Evolutionary conservation across 1,140 invertebrate species (phyloP).

Genomic region (Hydropsyche tenuis): DNA sequence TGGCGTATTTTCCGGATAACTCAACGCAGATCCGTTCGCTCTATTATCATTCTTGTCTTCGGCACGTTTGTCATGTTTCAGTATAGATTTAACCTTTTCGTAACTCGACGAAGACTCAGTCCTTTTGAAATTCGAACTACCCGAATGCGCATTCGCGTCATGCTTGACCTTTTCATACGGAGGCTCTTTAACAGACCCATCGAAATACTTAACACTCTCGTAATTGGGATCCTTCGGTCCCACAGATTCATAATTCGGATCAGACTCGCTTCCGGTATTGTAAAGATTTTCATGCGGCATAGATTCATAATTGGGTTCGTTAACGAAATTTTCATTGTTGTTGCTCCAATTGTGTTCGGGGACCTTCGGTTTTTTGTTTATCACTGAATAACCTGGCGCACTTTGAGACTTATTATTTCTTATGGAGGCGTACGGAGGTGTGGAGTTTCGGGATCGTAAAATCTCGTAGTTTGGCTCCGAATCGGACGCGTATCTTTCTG

Average conservation of each 20-base stretch:
- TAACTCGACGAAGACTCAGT: slow-evolving; percentile 60
- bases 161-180: slow-evolving; percentile 63
- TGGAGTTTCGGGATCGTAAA: slow-evolving; percentile 63
- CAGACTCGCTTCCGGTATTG: slow-evolving; percentile 72
- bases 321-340: slow-evolving; percentile 56
- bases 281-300: slow-evolving; percentile 70
- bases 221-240: slow-evolving; percentile 62
- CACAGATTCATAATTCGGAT: slow-evolving; percentile 76
- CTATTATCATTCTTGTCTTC: slow-evolving; percentile 52
- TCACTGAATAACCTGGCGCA: slow-evolving; percentile 63
- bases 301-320: slow-evolving; percentile 72
- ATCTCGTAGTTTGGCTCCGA: slow-evolving; percentile 77
- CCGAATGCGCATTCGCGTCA: slow-evolving; percentile 52
- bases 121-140: slow-evolving; percentile 52
- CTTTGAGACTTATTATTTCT: slow-evolving; percentile 55
- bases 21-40: slow-evolving; percentile 39
- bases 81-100: slow-evolving; percentile 56
- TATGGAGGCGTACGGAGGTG: slow-evolving; percentile 61
- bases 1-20: slow-evolving; percentile 53
- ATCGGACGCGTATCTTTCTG: slow-evolving; percentile 65
- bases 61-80: slow-evolving; percentile 31
- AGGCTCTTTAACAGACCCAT: slow-evolving; percentile 59
- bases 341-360: slow-evolving; percentile 55
- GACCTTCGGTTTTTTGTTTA: slow-evolving; percentile 62
- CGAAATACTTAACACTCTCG: slow-evolving; percentile 65